Evolutionary conservation across 1,140 invertebrate species (phyloP), one percentile per base, ranked within the genome.

Genomic region (Eriocheir sinensis): DNA sequence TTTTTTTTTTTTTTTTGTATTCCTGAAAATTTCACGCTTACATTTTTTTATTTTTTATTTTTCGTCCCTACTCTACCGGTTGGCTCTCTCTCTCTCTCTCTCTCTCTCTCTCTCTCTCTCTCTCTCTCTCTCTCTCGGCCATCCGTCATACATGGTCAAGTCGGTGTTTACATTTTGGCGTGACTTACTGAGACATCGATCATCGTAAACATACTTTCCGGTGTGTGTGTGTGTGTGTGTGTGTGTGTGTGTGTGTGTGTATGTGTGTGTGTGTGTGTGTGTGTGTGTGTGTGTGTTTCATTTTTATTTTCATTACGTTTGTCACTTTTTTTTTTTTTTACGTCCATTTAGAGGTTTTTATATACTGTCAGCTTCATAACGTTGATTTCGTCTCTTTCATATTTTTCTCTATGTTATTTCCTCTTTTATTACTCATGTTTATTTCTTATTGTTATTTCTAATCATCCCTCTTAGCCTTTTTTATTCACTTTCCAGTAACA

Each of bases 61-160:
- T n/a, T n/a, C n/a, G n/a, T n/a, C n/a, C n/a, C n/a, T n/a, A n/a
- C n/a, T n/a, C n/a, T n/a, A n/a, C n/a, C n/a, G n/a, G n/a, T n/a
- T n/a, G n/a, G n/a, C 90, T 79, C 34, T 80, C 34, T 72, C 60
- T 72, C 60, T 72, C 90, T 72, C 90, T 72, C 90, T 72, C 90
- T 92, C 72, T 27, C 89, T 60, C 9, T 91, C 48, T 53, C 89
- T 53, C 89, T 53, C 89, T 53, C 89, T 30, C n/a, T 91, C 89
- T 53, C 53, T 72, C 53, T 32, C 53, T 72, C 53, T 53, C 89
- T 53, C 89, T 53, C 89, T 53, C 53, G 60, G 27, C 60, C 60
- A n/a, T 72, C 60, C 60, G 27, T 72, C 60, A 72, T n/a, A 27
- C 32, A 86, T 86, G 34, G 34, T 0, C 34, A 86, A 86, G 6